Evolutionary conservation across 2,113 vertebrate genomes (phyloP).

Genomic region (Hippopotamus amphibius): DNA sequence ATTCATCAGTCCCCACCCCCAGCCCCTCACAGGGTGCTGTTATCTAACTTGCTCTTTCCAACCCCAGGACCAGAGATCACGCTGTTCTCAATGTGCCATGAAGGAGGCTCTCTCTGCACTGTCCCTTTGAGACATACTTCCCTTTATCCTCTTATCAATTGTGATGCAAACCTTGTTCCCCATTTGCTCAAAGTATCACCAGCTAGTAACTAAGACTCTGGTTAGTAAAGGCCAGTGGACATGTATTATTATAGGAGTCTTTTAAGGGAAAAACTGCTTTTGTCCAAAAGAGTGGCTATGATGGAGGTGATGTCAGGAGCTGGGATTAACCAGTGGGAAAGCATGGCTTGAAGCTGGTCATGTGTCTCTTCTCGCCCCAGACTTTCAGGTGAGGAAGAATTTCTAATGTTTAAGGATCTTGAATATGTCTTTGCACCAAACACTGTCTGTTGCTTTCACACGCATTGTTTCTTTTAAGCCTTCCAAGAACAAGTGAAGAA

Average conservation of each 20-base stretch:
- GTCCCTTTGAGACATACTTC: neutral
- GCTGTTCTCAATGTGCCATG: neutral
- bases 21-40: neutral
- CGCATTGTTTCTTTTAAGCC: neutral
- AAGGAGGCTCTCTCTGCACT: neutral
- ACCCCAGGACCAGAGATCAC: neutral
- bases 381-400: neutral
- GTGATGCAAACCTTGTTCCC: neutral
- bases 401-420: neutral
- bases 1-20: neutral
- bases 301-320: neutral
- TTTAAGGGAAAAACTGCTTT: neutral
- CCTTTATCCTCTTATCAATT: neutral
- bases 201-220: neutral
- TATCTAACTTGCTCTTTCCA: neutral
- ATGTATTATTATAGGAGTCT: neutral
- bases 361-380: neutral
- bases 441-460: neutral
- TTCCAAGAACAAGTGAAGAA: neutral
- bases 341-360: neutral
- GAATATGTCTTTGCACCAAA: neutral
- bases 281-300: neutral
- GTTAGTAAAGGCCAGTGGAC: neutral
- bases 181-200: neutral
- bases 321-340: neutral